Conservation (phyloP, 1,140 invertebrate species). For the Probaryconus sp. region DNA sequence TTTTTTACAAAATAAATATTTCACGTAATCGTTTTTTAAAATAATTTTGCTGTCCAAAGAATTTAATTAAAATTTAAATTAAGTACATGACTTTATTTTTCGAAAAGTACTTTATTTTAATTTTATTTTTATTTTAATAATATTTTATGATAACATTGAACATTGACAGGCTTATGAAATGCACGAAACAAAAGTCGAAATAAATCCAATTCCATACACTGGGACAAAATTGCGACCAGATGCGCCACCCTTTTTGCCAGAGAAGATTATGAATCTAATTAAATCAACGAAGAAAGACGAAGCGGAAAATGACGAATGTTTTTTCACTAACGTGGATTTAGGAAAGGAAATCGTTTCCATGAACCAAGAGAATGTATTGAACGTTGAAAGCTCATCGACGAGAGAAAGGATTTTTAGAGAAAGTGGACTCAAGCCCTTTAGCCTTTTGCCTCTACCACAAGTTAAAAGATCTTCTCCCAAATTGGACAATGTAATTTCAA, state of each 20-base stretch:
- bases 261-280: conserved; percentile 15
- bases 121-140: too few species aligned
- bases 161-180: too few species aligned
- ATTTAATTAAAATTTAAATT: too few species aligned
- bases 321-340: conserved; percentile 48
- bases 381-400: conserved; percentile 1
- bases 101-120: too few species aligned
- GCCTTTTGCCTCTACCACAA: conserved; percentile 19
- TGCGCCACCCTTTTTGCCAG: conserved; percentile 50
- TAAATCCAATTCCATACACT: conserved; percentile 33
- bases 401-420: conserved; percentile 7
- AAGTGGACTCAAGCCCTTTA: conserved; percentile 27
- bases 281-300: background rate
- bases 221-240: conserved; percentile 55
- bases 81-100: too few species aligned
- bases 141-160: too few species aligned
- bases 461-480: conserved; percentile 29
- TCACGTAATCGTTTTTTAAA: too few species aligned
- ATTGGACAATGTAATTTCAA: conserved; percentile 14
- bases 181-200: too few species aligned
- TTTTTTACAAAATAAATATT: too few species aligned
- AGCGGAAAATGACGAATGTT: conserved; percentile 18
- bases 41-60: too few species aligned
- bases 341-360: too few species aligned
- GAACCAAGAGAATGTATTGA: too few species aligned